Evolutionary conservation across 1,140 invertebrate species (phyloP).

Genomic region (Galleria mellonella): DNA sequence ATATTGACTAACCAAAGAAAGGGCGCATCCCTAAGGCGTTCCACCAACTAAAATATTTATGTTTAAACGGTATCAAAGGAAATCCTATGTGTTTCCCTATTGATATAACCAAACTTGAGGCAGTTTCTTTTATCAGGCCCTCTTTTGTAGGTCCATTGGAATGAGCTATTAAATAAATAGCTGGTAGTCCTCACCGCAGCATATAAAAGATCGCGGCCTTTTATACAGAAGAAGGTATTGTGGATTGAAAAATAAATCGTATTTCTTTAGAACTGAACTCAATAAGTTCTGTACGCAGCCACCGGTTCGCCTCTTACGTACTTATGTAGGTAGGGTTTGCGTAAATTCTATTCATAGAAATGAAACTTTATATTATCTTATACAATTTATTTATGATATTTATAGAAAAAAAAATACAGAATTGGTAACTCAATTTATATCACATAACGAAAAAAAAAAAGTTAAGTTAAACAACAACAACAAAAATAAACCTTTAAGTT

Average conservation of each 20-base stretch:
- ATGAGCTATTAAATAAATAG: constrained; percentile 21
- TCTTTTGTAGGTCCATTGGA: constrained; percentile 9
- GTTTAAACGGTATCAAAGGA: constrained; percentile 12
- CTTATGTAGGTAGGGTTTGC: too few relatives aligned
- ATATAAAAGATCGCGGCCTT: constrained; percentile 11
- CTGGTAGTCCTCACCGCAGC: constrained; percentile 2
- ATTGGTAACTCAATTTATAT: constrained; percentile 7
- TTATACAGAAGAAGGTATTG: constrained; percentile 2
- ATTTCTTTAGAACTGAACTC: too few relatives aligned
- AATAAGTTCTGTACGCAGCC: too few relatives aligned
- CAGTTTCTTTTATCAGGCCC: constrained; percentile 12
- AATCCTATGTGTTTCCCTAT: constrained; percentile 11
- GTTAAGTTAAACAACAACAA: constrained; percentile 1
- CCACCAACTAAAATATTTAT: constrained; percentile 14
- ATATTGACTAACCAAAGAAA: not conserved
- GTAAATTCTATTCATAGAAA: not conserved
- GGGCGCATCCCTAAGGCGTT: not conserved
- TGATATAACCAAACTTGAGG: constrained; percentile 13
- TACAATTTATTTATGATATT: constrained; percentile 5
- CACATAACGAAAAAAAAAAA: constrained; percentile 4
- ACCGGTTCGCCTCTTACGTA: too few relatives aligned
- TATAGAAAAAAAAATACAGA: constrained; percentile 3
- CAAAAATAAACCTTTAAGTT: not conserved
- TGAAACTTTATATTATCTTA: not conserved
- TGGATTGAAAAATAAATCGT: constrained; percentile 8